phyloP scores from a whole-genome alignment of 2,113 vertebrate genomes.

The Lycaon pictus region DNA sequence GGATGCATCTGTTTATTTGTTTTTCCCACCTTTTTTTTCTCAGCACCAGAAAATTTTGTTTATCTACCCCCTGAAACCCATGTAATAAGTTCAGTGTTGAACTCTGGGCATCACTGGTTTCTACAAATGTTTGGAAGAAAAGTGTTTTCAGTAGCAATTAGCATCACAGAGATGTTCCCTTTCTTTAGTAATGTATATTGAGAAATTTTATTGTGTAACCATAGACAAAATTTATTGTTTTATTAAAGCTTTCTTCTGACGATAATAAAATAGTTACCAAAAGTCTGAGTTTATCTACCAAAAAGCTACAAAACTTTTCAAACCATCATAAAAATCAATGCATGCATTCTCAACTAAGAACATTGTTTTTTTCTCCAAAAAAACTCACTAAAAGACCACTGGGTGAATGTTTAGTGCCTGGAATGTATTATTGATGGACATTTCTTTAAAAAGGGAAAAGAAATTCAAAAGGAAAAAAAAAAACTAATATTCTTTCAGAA shows the following conservation, averaged over 20 bases:
- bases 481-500: neutral
- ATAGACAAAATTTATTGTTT: neutral
- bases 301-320: neutral
- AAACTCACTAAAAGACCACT: neutral
- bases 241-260: conserved; percentile 35
- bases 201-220: neutral
- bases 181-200: conserved; percentile 16
- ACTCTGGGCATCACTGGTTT: conserved; percentile 10
- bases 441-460: neutral
- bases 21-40: neutral
- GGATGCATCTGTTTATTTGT: neutral
- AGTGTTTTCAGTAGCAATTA: conserved; percentile 26
- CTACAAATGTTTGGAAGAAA: conserved; percentile 61
- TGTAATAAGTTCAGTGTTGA: conserved; percentile 8
- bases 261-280: conserved; percentile 28
- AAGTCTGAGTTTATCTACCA: neutral
- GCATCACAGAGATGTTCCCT: neutral
- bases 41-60: neutral
- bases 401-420: neutral
- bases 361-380: neutral
- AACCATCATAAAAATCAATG: neutral
- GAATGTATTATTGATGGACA: neutral
- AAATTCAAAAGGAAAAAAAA: neutral
- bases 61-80: neutral
- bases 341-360: neutral